Evolutionary conservation across 2,888 invertebrate species (phyloP).

Genomic region (Dermolepida albohirtum): DNA sequence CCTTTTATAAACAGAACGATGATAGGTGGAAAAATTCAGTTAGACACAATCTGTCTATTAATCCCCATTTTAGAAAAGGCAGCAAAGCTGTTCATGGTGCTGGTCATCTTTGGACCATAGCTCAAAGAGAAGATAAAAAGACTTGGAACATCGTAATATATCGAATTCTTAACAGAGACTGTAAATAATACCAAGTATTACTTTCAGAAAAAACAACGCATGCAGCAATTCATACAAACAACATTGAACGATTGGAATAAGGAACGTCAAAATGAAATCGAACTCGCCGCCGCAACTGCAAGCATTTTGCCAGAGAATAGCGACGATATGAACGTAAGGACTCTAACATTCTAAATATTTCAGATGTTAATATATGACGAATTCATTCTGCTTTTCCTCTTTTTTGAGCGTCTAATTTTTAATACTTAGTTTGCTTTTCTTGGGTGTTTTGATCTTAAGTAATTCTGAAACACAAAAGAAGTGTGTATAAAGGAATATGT

Average conservation of each 20-base stretch:
- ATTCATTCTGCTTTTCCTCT: too few relatives aligned
- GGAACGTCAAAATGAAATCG: constrained; percentile 65
- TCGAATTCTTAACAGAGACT: constrained; percentile 24
- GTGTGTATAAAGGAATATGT: too few relatives aligned
- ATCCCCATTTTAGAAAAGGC: constrained; percentile 91
- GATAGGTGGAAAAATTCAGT: constrained; percentile 95
- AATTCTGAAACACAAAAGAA: too few relatives aligned
- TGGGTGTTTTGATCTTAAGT: too few relatives aligned
- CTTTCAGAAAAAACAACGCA: constrained; percentile 68
- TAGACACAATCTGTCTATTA: constrained; percentile 90
- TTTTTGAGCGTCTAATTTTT: too few relatives aligned
- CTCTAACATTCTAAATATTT: background rate
- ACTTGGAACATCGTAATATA: constrained; percentile 70
- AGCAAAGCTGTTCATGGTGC: constrained; percentile 88
- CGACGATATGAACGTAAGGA: constrained; percentile 45
- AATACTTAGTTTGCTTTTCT: too few relatives aligned
- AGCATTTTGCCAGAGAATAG: constrained; percentile 64
- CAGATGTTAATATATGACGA: too few relatives aligned
- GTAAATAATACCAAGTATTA: constrained; percentile 1
- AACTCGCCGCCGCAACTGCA: constrained; percentile 69
- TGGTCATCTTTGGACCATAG: constrained; percentile 90
- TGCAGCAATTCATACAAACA: constrained; percentile 59
- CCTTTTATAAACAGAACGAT: constrained; percentile 89
- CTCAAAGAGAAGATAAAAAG: constrained; percentile 73
- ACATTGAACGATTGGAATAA: constrained; percentile 56